These are phyloP conservation scores for Podarcis lilfordi DNA, from an alignment of 2,797 vertebrate genomes.

Conservation along the genomic window DNA sequence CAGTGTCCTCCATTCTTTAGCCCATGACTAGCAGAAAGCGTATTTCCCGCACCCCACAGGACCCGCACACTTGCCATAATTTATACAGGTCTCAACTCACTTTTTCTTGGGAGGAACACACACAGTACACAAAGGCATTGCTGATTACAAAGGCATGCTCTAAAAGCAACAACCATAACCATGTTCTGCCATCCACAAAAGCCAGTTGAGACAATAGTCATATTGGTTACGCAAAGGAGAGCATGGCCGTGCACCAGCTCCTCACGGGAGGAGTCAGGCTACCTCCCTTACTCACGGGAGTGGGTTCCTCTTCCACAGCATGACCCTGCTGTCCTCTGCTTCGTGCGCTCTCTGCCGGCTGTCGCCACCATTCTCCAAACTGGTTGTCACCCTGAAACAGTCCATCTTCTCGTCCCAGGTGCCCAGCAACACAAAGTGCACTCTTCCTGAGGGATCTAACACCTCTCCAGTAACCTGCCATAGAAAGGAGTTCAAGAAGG, in stretches of 20 bases:
- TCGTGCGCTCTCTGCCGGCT: slow-evolving; percentile 85
- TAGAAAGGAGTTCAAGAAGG: background rate
- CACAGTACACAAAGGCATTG: background rate
- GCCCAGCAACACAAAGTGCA: slow-evolving; percentile 90
- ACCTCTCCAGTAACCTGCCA: slow-evolving; percentile 94
- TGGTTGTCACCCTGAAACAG: slow-evolving; percentile 85
- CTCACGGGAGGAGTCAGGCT: background rate
- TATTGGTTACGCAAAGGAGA: background rate
- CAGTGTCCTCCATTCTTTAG: background rate
- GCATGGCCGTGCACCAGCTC: background rate
- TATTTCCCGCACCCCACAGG: background rate
- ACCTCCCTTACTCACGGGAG: slow-evolving; percentile 85
- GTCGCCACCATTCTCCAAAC: slow-evolving; percentile 87
- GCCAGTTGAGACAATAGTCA: background rate
- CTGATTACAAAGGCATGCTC: background rate
- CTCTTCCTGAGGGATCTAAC: slow-evolving; percentile 88
- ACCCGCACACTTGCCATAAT: background rate
- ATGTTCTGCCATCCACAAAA: background rate
- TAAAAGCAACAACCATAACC: background rate
- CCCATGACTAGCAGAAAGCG: background rate
- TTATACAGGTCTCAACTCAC: background rate
- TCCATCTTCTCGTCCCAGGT: slow-evolving; percentile 99
- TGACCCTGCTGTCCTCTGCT: slow-evolving; percentile 82
- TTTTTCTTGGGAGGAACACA: background rate
- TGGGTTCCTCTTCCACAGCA: slow-evolving; percentile 91